Percentiles rank a stretch among this genome's conserved stretches.
These are phyloP conservation scores for Drosophila gaucha DNA, from an alignment of 2,888 invertebrate species.

Conservation along the genomic window DNA sequence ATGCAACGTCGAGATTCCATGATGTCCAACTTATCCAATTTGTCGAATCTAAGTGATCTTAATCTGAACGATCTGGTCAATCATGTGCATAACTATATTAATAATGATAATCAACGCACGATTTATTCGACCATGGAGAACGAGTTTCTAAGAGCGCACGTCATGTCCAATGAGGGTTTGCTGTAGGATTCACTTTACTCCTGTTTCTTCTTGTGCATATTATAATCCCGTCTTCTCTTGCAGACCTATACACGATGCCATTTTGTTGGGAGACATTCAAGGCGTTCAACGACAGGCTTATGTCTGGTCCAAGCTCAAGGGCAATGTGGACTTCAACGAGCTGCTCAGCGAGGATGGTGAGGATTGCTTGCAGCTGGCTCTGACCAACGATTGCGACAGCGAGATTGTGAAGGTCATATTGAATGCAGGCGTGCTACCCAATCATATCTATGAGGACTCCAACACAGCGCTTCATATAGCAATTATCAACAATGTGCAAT, in stretches of 20 bases:
- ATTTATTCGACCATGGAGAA: conserved; percentile 49
- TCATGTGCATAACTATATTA: conserved; percentile 30
- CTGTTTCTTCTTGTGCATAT: no score
- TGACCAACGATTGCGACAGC: conserved; percentile 67
- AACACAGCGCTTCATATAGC: conserved; percentile 82
- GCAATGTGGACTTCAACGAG: conserved; percentile 57
- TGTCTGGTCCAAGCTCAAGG: conserved; percentile 57
- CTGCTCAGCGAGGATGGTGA: conserved; percentile 70
- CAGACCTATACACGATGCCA: conserved; percentile 77
- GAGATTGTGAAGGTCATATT: conserved; percentile 69
- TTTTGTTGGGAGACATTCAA: conserved; percentile 53
- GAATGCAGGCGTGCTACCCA: conserved; percentile 57
- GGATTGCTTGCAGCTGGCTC: conserved; percentile 77
- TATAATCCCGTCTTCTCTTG: not conserved
- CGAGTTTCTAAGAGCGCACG: conserved; percentile 38
- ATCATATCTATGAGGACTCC: conserved; percentile 71
- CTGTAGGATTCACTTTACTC: conserved; percentile 40
- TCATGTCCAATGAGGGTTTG: conserved; percentile 45
- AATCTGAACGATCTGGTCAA: not conserved
- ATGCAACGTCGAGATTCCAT: conserved; percentile 42
- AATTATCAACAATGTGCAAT: conserved; percentile 68
- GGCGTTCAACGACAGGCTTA: conserved; percentile 65
- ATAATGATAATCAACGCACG: conserved; percentile 13
- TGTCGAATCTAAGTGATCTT: conserved; percentile 15
- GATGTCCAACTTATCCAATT: conserved; percentile 17